Conservation (phyloP, 2,113 vertebrate species). For the Megaceryle maxima region DNA sequence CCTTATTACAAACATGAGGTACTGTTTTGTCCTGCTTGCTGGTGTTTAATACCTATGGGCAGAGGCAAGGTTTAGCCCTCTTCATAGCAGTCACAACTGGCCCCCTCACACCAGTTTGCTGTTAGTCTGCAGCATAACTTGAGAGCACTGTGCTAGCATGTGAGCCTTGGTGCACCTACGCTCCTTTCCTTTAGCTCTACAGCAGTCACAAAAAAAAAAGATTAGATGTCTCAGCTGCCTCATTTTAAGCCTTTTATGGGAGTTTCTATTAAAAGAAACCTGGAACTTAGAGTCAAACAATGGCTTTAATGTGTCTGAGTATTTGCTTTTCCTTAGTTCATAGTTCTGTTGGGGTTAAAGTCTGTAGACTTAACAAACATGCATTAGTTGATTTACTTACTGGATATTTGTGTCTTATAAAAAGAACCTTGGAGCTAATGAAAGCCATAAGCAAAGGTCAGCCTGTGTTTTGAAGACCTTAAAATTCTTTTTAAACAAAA, state of each 20-base stretch:
- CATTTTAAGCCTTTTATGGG: constrained; percentile 46
- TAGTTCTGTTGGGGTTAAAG: constrained; percentile 4
- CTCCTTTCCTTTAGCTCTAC: not conserved
- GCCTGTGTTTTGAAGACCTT: not conserved
- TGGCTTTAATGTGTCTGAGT: constrained; percentile 27
- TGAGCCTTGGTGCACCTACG: not conserved
- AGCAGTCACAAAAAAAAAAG: not conserved
- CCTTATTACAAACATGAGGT: not conserved
- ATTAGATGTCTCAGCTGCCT: not conserved
- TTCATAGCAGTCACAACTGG: not conserved
- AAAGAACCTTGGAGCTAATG: not conserved
- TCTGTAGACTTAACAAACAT: not conserved
- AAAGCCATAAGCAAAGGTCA: not conserved
- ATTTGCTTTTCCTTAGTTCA: not conserved
- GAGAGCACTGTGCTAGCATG: not conserved
- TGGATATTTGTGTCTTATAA: not conserved
- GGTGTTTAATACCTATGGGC: not conserved
- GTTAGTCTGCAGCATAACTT: not conserved
- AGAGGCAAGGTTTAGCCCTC: not conserved
- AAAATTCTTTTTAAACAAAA: not conserved
- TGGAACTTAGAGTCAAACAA: constrained; percentile 24
- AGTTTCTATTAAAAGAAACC: constrained; percentile 48
- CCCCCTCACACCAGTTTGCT: not conserved
- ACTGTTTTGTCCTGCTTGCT: not conserved
- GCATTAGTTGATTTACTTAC: not conserved